Evolutionary conservation across 2,888 invertebrate species (phyloP), one percentile per base, ranked within the genome.

Genomic region (Brachylomia viminalis): DNA sequence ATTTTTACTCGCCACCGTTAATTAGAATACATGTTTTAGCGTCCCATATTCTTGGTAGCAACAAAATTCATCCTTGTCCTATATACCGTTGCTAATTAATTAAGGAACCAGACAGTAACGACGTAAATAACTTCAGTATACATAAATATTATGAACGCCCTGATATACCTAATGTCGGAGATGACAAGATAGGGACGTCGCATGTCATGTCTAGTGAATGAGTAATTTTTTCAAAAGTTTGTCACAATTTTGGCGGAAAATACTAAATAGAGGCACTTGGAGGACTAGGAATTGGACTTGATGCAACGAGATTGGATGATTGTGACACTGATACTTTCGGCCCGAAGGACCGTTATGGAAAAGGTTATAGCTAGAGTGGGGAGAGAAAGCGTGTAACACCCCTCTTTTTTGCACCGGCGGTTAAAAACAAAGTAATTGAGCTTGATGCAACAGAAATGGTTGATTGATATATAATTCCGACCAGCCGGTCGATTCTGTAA

Each of bases 11-110:
- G 30, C 13, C n/a, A 54, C 27, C 27, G 66, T 71, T 84, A 78
- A 73, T 76, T 77, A 78, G 17, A 64, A 72, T 11, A 49, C 30
- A 64, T 62, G 65, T 87, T 76, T 62, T 66, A 75, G 38, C 67
- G 54, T 68, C 61, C 80, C 78, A 74, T 79, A 56, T 66, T 83
- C 78, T 83, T 58, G 82, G 76, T 79, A 74, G 62, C 77, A 75
- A 72, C 82, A 81, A 84, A 83, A 77, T 38, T 68, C 64, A 87
- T 88, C 92, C 92, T 90, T 92, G 92, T 75, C 83, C 92, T 71
- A 89, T 80, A 83, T 92, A 73, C 76, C 74, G 72, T 56, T 8
- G 84, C 84, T 90, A 90, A 92, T 93, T 92, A 92, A 92, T 92
- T 90, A 91, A 91, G 91, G 90, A 91, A 89, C 89, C 73, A 80